phyloP scores from a whole-genome alignment of 1,140 invertebrate species.

The Arion vulgaris region DNA sequence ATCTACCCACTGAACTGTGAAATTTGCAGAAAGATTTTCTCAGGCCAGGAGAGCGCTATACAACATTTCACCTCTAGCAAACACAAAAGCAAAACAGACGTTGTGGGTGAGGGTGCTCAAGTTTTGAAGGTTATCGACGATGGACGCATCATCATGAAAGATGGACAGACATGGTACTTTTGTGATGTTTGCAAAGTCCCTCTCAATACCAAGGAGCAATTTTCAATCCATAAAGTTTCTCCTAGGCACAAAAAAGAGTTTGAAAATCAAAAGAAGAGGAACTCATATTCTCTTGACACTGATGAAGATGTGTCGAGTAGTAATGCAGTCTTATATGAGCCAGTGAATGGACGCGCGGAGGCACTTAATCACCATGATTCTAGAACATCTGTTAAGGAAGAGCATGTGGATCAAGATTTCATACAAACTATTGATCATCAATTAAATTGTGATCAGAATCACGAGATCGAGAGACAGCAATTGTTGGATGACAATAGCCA shows the following conservation, averaged over 20 bases:
- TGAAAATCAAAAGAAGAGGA: background rate
- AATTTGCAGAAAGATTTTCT: slow-evolving; percentile 53
- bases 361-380: background rate
- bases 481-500: background rate
- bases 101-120: slow-evolving; percentile 1
- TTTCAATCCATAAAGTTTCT: slow-evolving; percentile 51
- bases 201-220: slow-evolving; percentile 56
- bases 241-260: slow-evolving; percentile 48
- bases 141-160: slow-evolving; percentile 14
- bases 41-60: slow-evolving; percentile 56
- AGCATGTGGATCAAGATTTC: background rate
- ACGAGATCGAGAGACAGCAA: background rate
- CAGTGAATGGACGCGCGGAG: background rate
- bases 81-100: slow-evolving; percentile 48
- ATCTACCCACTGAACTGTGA: slow-evolving; percentile 49
- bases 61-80: slow-evolving; percentile 58
- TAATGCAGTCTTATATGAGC: background rate
- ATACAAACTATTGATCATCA: too few species aligned
- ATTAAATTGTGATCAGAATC: background rate
- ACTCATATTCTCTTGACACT: background rate
- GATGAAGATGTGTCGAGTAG: background rate
- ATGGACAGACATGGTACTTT: slow-evolving; percentile 50
- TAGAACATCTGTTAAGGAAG: background rate
- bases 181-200: slow-evolving; percentile 57
- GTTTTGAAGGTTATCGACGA: background rate